phyloP scores from a whole-genome alignment of 2,113 vertebrate genomes.

The Antennarius striatus region DNA sequence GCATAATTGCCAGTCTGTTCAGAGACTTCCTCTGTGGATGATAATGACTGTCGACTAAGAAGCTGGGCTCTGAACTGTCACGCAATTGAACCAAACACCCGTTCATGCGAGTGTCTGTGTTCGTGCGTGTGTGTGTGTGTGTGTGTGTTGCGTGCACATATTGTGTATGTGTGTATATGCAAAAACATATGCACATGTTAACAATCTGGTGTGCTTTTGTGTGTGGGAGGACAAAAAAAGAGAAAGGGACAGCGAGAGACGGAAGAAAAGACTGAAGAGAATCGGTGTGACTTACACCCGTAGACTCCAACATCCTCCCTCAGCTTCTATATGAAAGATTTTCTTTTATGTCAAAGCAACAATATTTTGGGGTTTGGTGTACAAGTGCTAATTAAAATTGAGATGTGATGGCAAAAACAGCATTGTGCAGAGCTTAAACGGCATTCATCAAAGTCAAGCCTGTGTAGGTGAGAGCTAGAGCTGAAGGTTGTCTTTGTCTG shows the following conservation, averaged over 20 bases:
- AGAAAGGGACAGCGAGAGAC: background rate
- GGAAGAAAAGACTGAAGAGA: background rate
- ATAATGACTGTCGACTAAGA: slow-evolving; percentile 45
- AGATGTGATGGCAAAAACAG: background rate
- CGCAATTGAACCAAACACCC: slow-evolving; percentile 13
- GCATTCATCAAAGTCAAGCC: background rate
- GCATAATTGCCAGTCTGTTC: slow-evolving; percentile 45
- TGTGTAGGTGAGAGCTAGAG: background rate
- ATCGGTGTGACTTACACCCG: background rate
- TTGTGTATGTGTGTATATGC: background rate
- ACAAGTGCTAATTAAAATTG: background rate
- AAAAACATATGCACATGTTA: background rate
- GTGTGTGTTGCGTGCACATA: background rate
- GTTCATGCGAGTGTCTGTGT: slow-evolving; percentile 1
- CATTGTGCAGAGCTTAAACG: background rate
- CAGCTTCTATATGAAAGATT: background rate
- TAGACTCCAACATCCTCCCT: background rate
- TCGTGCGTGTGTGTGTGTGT: background rate
- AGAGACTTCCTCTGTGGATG: slow-evolving; percentile 37
- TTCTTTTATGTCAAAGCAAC: background rate
- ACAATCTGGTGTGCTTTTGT: slow-evolving; percentile 23
- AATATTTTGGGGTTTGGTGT: background rate
- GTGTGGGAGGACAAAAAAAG: background rate
- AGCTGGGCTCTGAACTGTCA: slow-evolving; percentile 22
- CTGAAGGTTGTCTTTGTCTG: background rate